These are phyloP conservation scores for Echiichthys vipera DNA, from an alignment of 2,797 vertebrate species.

Conservation along the genomic window DNA sequence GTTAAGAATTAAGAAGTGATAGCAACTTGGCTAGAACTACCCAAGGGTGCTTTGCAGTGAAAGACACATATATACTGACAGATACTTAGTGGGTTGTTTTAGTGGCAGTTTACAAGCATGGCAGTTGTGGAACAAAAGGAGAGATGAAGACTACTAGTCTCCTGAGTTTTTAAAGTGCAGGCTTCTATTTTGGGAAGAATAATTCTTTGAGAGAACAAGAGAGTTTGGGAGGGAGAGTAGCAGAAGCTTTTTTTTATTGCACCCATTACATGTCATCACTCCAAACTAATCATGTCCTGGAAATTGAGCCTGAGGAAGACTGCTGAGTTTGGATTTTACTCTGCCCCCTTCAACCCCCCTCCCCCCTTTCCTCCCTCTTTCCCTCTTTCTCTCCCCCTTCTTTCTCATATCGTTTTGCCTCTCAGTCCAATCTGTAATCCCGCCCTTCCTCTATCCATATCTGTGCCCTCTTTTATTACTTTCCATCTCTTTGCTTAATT, in stretches of 20 bases:
- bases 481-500: slow-evolving; percentile 52
- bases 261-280: slow-evolving; percentile 80
- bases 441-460: slow-evolving; percentile 55
- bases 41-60: slow-evolving; percentile 35
- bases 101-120: slow-evolving; percentile 55
- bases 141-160: slow-evolving; percentile 52
- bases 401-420: slow-evolving; percentile 60
- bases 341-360: slow-evolving; percentile 21
- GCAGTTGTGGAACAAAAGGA: slow-evolving; percentile 60
- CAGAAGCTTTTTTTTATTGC: slow-evolving; percentile 69
- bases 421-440: slow-evolving; percentile 69
- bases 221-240: slow-evolving; percentile 26
- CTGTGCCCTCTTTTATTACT: slow-evolving; percentile 65
- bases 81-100: slow-evolving; percentile 61
- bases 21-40: slow-evolving; percentile 31
- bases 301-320: slow-evolving; percentile 80
- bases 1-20: slow-evolving; percentile 45
- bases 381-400: slow-evolving; percentile 29
- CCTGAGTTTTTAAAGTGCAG: slow-evolving; percentile 59
- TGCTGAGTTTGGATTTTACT: slow-evolving; percentile 81
- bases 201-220: slow-evolving; percentile 59
- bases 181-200: slow-evolving; percentile 62
- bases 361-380: slow-evolving; percentile 32
- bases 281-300: slow-evolving; percentile 82
- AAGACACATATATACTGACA: slow-evolving; percentile 51